Evolutionary conservation across 2,797 vertebrate genomes (phyloP).

Genomic region (Paratrypauchen microcephalus): DNA sequence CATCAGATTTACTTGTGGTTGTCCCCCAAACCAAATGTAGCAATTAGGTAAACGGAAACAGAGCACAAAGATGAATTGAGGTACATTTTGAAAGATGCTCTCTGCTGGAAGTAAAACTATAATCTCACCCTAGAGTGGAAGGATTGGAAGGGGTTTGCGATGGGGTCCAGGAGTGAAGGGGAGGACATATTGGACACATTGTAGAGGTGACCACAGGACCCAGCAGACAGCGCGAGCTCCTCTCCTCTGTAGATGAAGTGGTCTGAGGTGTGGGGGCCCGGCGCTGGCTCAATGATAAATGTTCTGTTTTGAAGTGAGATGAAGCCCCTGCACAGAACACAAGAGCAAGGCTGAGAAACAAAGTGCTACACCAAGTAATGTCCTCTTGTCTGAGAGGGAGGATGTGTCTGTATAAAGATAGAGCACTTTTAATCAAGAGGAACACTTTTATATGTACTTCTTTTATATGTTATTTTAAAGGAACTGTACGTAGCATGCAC

Average conservation of each 20-base stretch:
- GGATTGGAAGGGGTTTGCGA: slow-evolving; percentile 57
- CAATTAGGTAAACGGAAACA: slow-evolving; percentile 13
- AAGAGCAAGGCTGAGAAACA: slow-evolving; percentile 34
- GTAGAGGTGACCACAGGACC: slow-evolving; percentile 85
- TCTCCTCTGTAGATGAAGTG: slow-evolving; percentile 85
- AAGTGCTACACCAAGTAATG: slow-evolving; percentile 35
- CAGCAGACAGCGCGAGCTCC: slow-evolving; percentile 72
- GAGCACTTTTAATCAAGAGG: slow-evolving; percentile 4
- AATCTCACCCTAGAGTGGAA: slow-evolving; percentile 83
- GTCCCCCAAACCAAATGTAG: slow-evolving; percentile 9
- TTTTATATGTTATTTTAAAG: neutral
- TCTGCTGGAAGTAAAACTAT: slow-evolving; percentile 13
- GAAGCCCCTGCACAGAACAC: slow-evolving; percentile 83
- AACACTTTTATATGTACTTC: neutral
- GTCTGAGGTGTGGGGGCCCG: slow-evolving; percentile 59
- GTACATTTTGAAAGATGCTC: slow-evolving; percentile 8
- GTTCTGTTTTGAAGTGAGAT: slow-evolving; percentile 86
- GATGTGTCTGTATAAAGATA: neutral
- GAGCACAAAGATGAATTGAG: neutral
- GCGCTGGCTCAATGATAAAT: slow-evolving; percentile 86
- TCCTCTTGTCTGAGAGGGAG: slow-evolving; percentile 19
- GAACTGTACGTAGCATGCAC: no score
- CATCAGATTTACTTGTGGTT: slow-evolving; percentile 24
- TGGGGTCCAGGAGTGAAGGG: slow-evolving; percentile 38
- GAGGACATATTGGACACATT: slow-evolving; percentile 63